A percentile compares a stretch with the other conserved stretches of the same genome.
phyloP scores from a whole-genome alignment of 2,888 invertebrate species.

The Ichneumoninae sp. region DNA sequence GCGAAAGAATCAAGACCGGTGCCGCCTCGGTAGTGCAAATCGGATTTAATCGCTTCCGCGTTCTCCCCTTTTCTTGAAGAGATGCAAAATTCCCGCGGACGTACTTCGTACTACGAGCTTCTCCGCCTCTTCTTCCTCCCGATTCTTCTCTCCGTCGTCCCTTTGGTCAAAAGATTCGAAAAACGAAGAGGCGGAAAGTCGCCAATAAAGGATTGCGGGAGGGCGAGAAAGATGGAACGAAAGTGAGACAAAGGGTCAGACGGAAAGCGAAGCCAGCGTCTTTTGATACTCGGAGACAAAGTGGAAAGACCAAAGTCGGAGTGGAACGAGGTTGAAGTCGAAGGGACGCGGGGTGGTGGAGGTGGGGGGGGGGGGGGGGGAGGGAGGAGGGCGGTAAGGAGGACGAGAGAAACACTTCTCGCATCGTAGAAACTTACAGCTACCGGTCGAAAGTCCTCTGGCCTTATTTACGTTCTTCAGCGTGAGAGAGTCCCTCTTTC shows the following conservation, averaged over 20 bases:
- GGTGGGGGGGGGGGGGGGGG: no score
- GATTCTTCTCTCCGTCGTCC: conserved; percentile 6
- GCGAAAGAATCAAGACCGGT: conserved; percentile 65
- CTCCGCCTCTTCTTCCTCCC: neutral
- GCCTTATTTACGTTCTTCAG: conserved; percentile 52
- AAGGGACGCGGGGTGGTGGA: neutral
- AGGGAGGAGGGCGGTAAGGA: neutral
- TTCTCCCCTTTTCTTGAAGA: conserved; percentile 5
- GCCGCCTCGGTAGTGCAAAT: conserved; percentile 47
- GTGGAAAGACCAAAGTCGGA: conserved; percentile 21
- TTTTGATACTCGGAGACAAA: conserved; percentile 52
- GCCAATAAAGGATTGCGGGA: conserved; percentile 4
- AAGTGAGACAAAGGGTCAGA: conserved; percentile 7
- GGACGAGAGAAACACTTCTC: conserved; percentile 31
- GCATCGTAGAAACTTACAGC: conserved; percentile 49
- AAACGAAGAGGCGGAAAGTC: neutral
- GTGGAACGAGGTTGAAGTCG: conserved; percentile 20
- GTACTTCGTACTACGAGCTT: neutral
- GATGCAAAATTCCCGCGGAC: conserved; percentile 30
- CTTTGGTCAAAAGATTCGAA: conserved; percentile 28
- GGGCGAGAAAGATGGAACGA: neutral
- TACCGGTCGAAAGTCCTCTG: conserved; percentile 41
- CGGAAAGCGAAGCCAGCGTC: conserved; percentile 24
- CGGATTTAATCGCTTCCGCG: conserved; percentile 58
- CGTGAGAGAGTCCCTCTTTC: conserved; percentile 17